Percentiles rank a stretch among this genome's conserved stretches.
phyloP scores from a whole-genome alignment of 1,140 invertebrate genomes.

The Drosophila willistoni region DNA sequence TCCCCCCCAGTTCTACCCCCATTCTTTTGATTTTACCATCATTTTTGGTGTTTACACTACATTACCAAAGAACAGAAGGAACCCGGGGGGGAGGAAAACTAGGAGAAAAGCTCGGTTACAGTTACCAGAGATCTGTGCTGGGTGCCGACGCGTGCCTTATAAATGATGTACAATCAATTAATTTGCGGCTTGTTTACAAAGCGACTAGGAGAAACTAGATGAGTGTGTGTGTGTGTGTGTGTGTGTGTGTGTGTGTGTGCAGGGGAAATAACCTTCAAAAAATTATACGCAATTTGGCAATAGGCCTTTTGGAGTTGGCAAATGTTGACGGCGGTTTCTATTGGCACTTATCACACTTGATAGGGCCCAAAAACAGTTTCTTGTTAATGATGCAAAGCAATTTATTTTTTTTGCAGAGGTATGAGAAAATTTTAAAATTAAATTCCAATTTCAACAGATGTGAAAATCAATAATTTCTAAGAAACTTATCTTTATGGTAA shows the following conservation, averaged over 20 bases:
- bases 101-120: neutral
- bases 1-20: neutral
- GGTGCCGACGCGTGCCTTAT: slow-evolving; percentile 60
- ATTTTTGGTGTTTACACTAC: slow-evolving; percentile 56
- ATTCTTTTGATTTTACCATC: slow-evolving; percentile 57
- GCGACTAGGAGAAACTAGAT: slow-evolving; percentile 41
- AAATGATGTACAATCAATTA: slow-evolving; percentile 79
- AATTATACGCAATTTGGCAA: slow-evolving; percentile 65
- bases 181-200: slow-evolving; percentile 72
- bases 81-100: neutral
- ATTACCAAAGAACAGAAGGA: slow-evolving; percentile 42
- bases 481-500: too few relatives aligned
- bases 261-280: neutral
- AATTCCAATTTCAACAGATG: too few relatives aligned
- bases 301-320: slow-evolving; percentile 7
- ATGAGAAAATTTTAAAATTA: neutral
- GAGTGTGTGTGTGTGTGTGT: too few relatives aligned
- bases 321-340: slow-evolving; percentile 45
- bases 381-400: slow-evolving; percentile 60
- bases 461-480: too few relatives aligned
- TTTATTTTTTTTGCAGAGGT: slow-evolving; percentile 32
- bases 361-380: slow-evolving; percentile 62
- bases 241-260: too few relatives aligned
- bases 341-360: slow-evolving; percentile 71
- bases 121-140: too few relatives aligned